Conservation (phyloP, 64 coral and sea anemone genomes). For the Stichodactyla mertensii region DNA sequence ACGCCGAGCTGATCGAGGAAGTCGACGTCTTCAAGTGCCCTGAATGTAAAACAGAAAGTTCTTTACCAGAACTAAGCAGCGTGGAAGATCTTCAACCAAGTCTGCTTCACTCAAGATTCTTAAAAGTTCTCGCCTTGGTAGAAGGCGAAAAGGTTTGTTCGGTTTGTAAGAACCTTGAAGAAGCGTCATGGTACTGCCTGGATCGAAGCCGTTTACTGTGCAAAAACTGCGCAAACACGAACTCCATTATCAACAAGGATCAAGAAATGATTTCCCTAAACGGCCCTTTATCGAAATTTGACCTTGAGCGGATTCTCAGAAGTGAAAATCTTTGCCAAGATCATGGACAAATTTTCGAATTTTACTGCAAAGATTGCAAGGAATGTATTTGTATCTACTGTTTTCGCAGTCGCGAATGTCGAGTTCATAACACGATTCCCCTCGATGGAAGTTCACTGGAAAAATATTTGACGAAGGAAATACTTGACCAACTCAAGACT, state of each 20-base stretch:
- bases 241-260: neutral
- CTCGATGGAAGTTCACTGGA: neutral
- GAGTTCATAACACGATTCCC: neutral
- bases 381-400: neutral
- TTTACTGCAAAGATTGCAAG: neutral
- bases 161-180: neutral
- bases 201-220: neutral
- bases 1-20: neutral
- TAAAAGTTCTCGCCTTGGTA: neutral
- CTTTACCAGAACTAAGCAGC: neutral
- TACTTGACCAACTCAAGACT: neutral
- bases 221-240: neutral
- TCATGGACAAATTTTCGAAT: neutral
- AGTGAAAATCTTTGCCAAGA: neutral
- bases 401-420: neutral
- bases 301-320: neutral
- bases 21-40: neutral
- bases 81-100: neutral
- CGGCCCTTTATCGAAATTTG: neutral
- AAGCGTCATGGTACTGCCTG: neutral
- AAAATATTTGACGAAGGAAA: neutral
- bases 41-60: neutral
- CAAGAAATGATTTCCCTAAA: neutral
- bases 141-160: neutral
- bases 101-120: neutral